phyloP scores from a whole-genome alignment of 2,797 vertebrate genomes.

The Trachops cirrhosus region DNA sequence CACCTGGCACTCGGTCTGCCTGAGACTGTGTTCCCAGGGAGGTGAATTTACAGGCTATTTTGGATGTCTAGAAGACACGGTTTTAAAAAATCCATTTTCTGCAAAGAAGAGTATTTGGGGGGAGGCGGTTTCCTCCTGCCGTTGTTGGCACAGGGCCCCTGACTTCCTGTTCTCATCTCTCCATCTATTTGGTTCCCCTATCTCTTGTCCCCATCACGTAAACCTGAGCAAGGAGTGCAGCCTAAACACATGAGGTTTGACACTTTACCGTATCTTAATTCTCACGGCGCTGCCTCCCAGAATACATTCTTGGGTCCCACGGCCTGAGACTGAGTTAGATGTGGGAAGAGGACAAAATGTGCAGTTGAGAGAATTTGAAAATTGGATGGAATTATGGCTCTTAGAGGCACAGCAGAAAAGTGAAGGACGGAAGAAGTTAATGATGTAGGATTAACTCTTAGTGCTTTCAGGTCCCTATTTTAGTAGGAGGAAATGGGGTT shows the following conservation, averaged over 20 bases:
- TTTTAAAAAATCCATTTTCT: slow-evolving; percentile 67
- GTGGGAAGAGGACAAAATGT: slow-evolving; percentile 45
- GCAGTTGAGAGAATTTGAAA: slow-evolving; percentile 24
- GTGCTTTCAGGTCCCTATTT: slow-evolving; percentile 7
- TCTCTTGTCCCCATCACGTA: slow-evolving; percentile 69
- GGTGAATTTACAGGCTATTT: slow-evolving; percentile 61
- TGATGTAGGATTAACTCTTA: slow-evolving; percentile 5
- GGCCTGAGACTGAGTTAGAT: slow-evolving; percentile 49
- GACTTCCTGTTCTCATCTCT: slow-evolving; percentile 83
- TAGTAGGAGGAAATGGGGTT: not conserved
- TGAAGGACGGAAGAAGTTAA: not conserved
- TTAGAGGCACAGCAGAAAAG: not conserved
- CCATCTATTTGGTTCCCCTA: slow-evolving; percentile 68
- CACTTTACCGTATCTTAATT: slow-evolving; percentile 25
- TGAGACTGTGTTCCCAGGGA: slow-evolving; percentile 60
- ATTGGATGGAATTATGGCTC: slow-evolving; percentile 52
- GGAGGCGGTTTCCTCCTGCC: slow-evolving; percentile 72
- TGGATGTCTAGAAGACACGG: not conserved
- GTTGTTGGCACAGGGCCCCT: slow-evolving; percentile 66
- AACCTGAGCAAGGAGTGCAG: slow-evolving; percentile 46
- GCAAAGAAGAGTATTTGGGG: slow-evolving; percentile 58
- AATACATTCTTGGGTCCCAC: slow-evolving; percentile 36
- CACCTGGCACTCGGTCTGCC: slow-evolving; percentile 12
- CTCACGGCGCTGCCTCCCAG: not conserved
- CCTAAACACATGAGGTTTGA: not conserved